Conservation (phyloP, 2,797 vertebrate genomes). For the Megalops cyprinoides region DNA sequence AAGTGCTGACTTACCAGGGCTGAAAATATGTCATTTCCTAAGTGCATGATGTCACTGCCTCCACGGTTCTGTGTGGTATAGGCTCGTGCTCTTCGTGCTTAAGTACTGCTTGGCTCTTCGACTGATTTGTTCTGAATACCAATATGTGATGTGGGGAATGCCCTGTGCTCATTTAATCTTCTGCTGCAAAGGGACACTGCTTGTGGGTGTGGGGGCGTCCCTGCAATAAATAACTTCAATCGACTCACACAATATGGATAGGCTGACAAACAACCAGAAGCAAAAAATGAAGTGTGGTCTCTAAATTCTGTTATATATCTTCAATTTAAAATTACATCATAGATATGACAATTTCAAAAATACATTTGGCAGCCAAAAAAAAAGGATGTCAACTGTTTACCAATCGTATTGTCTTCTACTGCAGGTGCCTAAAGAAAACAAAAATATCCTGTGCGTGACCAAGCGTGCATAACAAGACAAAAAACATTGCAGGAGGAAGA, state of each 20-base stretch:
- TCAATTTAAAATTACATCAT: neutral
- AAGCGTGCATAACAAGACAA: too few species aligned
- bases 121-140: too few species aligned
- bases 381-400: neutral
- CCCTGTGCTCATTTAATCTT: too few species aligned
- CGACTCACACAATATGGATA: neutral
- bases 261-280: neutral
- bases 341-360: neutral
- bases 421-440: neutral
- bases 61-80: too few species aligned
- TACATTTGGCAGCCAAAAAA: neutral
- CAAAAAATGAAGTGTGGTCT: neutral
- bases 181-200: neutral
- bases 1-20: too few species aligned
- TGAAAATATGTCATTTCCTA: too few species aligned
- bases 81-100: too few species aligned
- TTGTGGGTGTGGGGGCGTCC: neutral
- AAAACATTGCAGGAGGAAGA: neutral
- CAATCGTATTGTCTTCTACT: too few species aligned
- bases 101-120: too few species aligned
- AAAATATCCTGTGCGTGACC: neutral
- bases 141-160: too few species aligned
- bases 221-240: neutral
- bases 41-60: too few species aligned
- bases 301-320: neutral